Evolutionary conservation across 2,888 invertebrate species (phyloP).

Genomic region (Epinotia bilunana): DNA sequence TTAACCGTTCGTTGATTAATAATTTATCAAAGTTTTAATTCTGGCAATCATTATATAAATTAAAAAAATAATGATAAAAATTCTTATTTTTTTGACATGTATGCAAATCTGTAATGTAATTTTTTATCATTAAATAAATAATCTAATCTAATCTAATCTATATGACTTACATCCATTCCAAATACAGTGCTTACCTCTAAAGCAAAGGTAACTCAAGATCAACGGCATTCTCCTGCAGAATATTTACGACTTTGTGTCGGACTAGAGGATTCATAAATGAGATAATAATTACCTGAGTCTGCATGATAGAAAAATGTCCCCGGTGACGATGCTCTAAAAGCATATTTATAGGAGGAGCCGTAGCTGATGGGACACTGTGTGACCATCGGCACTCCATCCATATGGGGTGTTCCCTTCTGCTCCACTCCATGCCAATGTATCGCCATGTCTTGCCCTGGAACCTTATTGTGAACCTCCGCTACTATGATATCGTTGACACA

Average conservation of each 20-base stretch:
- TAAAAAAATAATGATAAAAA: too few species aligned
- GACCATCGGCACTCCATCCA: slow-evolving; percentile 91
- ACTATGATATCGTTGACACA: slow-evolving; percentile 89
- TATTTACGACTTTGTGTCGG: neutral
- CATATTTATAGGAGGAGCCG: slow-evolving; percentile 88
- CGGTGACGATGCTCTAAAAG: slow-evolving; percentile 86
- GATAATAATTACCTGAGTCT: slow-evolving; percentile 81
- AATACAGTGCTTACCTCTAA: too few species aligned
- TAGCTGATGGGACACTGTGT: slow-evolving; percentile 90
- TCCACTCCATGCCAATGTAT: slow-evolving; percentile 91
- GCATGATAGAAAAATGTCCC: slow-evolving; percentile 91
- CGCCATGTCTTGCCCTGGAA: slow-evolving; percentile 87
- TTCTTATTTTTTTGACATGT: too few species aligned
- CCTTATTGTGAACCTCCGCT: slow-evolving; percentile 88
- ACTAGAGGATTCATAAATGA: neutral
- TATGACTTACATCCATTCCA: too few species aligned
- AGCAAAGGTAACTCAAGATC: too few species aligned
- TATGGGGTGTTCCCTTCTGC: slow-evolving; percentile 86
- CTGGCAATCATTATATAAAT: too few species aligned
- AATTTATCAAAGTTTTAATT: too few species aligned
- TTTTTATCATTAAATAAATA: too few species aligned
- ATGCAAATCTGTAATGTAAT: too few species aligned
- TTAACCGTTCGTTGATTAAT: too few species aligned
- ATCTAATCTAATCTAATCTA: too few species aligned
- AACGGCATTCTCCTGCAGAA: too few species aligned